Evolutionary conservation across 2,888 invertebrate species (phyloP), one percentile per base, ranked within the genome.

Genomic region (Microctonus brassicae): DNA sequence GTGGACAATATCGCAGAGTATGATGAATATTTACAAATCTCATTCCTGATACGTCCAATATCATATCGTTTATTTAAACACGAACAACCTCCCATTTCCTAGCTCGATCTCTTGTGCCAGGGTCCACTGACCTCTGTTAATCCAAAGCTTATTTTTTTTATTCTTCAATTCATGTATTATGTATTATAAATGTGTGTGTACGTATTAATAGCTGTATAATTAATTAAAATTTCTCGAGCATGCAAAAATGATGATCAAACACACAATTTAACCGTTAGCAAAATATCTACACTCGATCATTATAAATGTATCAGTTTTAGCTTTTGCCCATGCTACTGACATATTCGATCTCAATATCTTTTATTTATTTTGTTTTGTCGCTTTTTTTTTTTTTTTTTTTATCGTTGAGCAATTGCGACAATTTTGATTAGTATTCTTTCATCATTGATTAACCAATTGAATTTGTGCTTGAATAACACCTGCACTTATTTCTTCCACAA

Each of bases 11-110:
- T 73, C 70, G 68, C 62, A 58, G 36, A 33, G 17, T 13, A 26
- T 34, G n/a, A n/a, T n/a, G 47, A 10, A 11, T 11, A 55, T 47
- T 36, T 42, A 63, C 64, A 53, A 62, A 22, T 67, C 61, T 80
- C 86, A 84, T 83, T 80, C 83, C 84, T 84, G 79, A 78, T 75
- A 82, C 81, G 83, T 83, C 80, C 71, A 80, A 82, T 77, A 63
- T 79, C 73, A 79, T 76, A 62, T 42, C 55, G 73, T 76, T 73
- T 72, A 61, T 68, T 73, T 17, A 26, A 69, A 65, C 72, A 69
- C 74, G 64, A 69, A 33, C 77, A 75, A 76, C 69, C 73, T 73
- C 77, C 75, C 78, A 76, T 77, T 64, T 76, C 76, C 75, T 73
- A 67, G 39, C 74, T 71, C 66, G 55, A 42, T 39, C 53, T 63